Evolutionary conservation across 2,888 invertebrate genomes (phyloP).

Genomic region (Strigamia crassipes): DNA sequence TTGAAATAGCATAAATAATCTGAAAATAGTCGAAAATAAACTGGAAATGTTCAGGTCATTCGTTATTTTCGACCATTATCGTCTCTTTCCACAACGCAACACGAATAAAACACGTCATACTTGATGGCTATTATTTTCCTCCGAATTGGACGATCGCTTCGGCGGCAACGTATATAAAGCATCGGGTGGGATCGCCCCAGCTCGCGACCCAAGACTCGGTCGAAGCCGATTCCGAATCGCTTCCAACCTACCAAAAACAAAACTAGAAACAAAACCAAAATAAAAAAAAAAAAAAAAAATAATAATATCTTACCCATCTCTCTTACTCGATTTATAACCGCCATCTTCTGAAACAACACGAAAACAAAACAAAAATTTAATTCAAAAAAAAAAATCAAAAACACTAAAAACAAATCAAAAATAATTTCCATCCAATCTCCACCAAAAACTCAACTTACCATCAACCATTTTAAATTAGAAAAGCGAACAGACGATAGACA

Average conservation of each 20-base stretch:
- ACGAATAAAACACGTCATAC: constrained; percentile 73
- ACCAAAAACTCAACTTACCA: not conserved
- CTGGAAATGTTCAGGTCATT: no score
- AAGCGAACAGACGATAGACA: not conserved
- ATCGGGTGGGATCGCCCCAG: constrained; percentile 72
- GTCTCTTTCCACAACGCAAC: not conserved
- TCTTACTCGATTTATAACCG: not conserved
- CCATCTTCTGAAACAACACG: not conserved
- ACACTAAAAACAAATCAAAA: not conserved
- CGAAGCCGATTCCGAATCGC: not conserved
- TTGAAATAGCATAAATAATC: no score
- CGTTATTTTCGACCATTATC: no score
- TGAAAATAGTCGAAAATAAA: no score
- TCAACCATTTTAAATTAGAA: not conserved
- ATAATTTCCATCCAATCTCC: not conserved
- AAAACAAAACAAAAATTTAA: not conserved
- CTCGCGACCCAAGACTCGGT: constrained; percentile 53
- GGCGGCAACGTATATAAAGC: constrained; percentile 71
- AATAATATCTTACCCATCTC: not conserved
- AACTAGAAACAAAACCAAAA: not conserved
- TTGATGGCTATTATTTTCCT: constrained; percentile 70
- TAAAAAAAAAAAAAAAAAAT: not conserved
- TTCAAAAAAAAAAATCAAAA: not conserved
- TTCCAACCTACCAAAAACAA: not conserved
- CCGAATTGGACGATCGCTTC: constrained; percentile 55